Conservation (phyloP, 2,113 vertebrate species). For the Zosterops hypoxanthus region DNA sequence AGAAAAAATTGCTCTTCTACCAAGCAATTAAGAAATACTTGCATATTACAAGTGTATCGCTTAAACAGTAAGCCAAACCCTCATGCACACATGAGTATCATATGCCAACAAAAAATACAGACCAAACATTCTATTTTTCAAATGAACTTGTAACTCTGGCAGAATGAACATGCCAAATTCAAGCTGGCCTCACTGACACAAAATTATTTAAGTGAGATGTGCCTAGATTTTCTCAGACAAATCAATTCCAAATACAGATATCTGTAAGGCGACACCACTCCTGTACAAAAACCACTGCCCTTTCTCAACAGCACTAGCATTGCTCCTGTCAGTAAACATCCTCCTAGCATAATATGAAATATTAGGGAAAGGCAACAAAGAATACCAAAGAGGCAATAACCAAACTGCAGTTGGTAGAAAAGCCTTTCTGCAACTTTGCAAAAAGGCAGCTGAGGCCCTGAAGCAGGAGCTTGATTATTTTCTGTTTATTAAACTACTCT, state of each 20-base stretch:
- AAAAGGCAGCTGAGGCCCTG: neutral
- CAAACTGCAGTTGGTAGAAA: neutral
- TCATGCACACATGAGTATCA: neutral
- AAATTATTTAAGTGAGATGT: neutral
- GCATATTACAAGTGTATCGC: neutral
- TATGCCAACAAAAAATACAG: neutral
- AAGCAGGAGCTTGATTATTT: neutral
- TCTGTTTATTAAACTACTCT: neutral
- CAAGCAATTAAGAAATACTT: neutral
- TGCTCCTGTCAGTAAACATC: neutral
- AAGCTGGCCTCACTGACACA: neutral
- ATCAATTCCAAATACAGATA: neutral
- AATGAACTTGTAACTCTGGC: neutral
- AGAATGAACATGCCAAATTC: neutral
- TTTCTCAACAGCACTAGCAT: neutral
- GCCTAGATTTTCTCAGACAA: neutral
- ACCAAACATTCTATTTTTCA: neutral
- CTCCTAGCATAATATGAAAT: accelerated
- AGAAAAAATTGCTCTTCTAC: neutral
- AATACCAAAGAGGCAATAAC: neutral
- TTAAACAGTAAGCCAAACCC: neutral
- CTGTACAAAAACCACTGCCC: neutral
- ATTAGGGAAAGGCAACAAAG: neutral
- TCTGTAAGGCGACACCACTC: neutral
- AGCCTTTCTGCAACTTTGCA: neutral